phyloP scores from a whole-genome alignment of 2,113 vertebrate species.

The Rhinogobius similis region DNA sequence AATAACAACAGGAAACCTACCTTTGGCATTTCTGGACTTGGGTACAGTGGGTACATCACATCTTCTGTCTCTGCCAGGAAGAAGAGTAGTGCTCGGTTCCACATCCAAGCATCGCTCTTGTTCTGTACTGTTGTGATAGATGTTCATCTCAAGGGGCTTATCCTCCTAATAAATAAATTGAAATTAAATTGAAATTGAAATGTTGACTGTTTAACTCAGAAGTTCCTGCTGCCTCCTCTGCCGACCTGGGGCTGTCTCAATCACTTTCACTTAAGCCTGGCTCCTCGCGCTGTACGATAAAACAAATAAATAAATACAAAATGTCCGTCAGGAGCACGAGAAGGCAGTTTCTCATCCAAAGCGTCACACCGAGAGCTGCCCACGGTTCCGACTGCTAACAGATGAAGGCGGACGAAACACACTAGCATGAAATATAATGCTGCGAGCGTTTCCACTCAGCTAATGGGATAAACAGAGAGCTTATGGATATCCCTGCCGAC shows the following conservation, averaged over 20 bases:
- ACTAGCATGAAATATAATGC: slow-evolving; percentile 18
- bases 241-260: slow-evolving; percentile 47
- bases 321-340: slow-evolving; percentile 17
- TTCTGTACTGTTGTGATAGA: slow-evolving; percentile 56
- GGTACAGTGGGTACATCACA: neutral
- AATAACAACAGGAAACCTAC: neutral
- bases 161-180: too few species aligned
- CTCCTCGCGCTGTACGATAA: slow-evolving; percentile 24
- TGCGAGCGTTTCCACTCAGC: slow-evolving; percentile 19
- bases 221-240: slow-evolving; percentile 48
- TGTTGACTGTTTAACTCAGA: slow-evolving; percentile 55
- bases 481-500: slow-evolving; percentile 12
- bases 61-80: neutral
- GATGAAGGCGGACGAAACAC: slow-evolving; percentile 22
- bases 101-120: slow-evolving; percentile 20
- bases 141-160: too few species aligned
- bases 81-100: neutral
- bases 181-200: too few species aligned
- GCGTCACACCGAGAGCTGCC: slow-evolving; percentile 25
- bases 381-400: slow-evolving; percentile 22
- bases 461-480: slow-evolving; percentile 19
- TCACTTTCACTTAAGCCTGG: slow-evolving; percentile 58
- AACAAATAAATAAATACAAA: slow-evolving; percentile 52
- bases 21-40: neutral
- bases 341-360: slow-evolving; percentile 22